These are phyloP conservation scores for Maconellicoccus hirsutus DNA, from an alignment of 1,140 invertebrate genomes.

Conservation along the genomic window DNA sequence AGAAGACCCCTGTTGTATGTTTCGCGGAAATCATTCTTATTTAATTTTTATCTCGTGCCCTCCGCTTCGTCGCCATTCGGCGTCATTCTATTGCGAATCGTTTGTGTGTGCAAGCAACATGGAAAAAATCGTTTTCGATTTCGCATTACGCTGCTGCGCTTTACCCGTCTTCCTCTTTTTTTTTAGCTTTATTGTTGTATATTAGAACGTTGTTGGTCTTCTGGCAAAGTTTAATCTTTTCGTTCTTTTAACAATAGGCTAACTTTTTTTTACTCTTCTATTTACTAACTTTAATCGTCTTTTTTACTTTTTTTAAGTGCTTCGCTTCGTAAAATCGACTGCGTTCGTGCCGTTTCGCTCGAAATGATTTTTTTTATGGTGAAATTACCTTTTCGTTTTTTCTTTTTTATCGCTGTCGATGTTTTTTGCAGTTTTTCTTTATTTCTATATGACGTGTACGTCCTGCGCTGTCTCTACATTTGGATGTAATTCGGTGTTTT, in stretches of 20 bases:
- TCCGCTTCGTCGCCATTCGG: background rate
- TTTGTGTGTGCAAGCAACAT: too few species aligned
- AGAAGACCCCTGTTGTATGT: background rate
- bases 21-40: background rate
- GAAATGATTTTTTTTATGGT: background rate
- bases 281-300: slow-evolving; percentile 2
- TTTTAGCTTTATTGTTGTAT: background rate
- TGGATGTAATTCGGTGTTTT: too few species aligned
- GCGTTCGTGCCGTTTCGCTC: background rate
- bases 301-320: slow-evolving; percentile 3
- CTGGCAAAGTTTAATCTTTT: slow-evolving; percentile 9
- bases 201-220: slow-evolving; percentile 8
- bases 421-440: background rate
- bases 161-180: too few species aligned
- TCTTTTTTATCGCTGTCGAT: background rate
- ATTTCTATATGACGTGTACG: too few species aligned
- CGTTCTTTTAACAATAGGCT: background rate
- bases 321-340: background rate
- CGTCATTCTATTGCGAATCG: background rate
- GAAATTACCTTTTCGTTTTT: background rate
- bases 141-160: background rate
- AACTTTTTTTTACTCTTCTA: background rate
- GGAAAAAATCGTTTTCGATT: background rate
- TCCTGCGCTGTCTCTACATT: too few species aligned
- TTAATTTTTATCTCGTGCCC: background rate